phyloP scores from a whole-genome alignment of 2,888 invertebrate species.

The Mythimna impura region DNA sequence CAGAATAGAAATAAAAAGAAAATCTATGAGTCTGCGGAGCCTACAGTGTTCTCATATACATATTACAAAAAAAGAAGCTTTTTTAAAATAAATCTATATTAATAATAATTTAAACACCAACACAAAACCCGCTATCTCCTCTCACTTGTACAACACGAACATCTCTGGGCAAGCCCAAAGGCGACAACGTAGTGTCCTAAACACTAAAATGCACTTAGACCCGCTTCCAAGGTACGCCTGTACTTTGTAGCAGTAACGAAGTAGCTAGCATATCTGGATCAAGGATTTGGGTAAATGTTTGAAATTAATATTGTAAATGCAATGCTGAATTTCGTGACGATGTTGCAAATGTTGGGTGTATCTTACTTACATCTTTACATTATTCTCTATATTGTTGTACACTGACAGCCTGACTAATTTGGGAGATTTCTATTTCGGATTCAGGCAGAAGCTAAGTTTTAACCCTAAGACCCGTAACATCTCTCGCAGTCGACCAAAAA shows the following conservation, averaged over 20 bases:
- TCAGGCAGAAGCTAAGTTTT: too few relatives aligned
- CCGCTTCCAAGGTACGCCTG: constrained; percentile 44
- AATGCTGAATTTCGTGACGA: constrained; percentile 18
- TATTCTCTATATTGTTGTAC: not conserved
- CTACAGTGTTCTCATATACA: too few relatives aligned
- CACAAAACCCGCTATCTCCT: not conserved
- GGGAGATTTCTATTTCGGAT: too few relatives aligned
- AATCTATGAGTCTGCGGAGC: too few relatives aligned
- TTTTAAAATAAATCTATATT: not conserved
- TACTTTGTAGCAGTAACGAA: constrained; percentile 56
- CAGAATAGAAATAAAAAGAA: too few relatives aligned
- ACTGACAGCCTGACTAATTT: too few relatives aligned
- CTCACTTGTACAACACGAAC: constrained; percentile 22
- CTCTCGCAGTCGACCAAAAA: constrained; percentile 6
- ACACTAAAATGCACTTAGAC: constrained; percentile 71
- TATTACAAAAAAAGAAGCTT: not conserved
- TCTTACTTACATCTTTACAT: too few relatives aligned
- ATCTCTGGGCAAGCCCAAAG: constrained; percentile 38
- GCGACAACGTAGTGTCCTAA: constrained; percentile 60
- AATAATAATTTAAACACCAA: not conserved
- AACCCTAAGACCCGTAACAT: not conserved
- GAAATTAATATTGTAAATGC: constrained; percentile 35
- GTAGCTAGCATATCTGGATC: constrained; percentile 30
- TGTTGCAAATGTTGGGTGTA: not conserved
- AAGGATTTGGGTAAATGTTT: constrained; percentile 23